Conservation (phyloP, 2,113 vertebrate species). For the Mobula hypostoma region DNA sequence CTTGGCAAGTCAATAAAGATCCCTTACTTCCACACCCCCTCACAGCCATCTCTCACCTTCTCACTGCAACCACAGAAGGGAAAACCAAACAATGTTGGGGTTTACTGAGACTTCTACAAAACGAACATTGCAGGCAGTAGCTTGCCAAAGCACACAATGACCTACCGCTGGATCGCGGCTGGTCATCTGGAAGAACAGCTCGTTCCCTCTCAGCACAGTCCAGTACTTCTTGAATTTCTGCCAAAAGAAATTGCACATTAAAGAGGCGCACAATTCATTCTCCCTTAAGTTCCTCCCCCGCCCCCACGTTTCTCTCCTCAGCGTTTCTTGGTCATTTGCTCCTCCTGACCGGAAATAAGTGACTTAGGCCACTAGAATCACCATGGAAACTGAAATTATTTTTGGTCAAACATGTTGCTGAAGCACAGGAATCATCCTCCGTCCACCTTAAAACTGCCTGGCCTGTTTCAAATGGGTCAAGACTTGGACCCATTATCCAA, state of each 20-base stretch:
- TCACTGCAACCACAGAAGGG: background rate
- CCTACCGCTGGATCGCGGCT: slow-evolving; percentile 56
- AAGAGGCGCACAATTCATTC: background rate
- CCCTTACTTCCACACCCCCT: too few species aligned
- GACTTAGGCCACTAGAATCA: background rate
- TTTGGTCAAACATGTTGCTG: background rate
- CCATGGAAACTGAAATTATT: background rate
- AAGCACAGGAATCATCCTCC: background rate
- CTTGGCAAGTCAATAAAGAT: background rate
- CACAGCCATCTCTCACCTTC: background rate
- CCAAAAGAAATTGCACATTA: background rate
- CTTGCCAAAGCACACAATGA: background rate
- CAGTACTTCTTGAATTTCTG: slow-evolving; percentile 65
- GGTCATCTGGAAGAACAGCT: slow-evolving; percentile 62
- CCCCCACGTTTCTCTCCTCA: background rate
- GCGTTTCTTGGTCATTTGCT: background rate
- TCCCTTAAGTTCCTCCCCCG: background rate
- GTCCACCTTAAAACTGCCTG: background rate
- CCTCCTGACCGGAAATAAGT: background rate
- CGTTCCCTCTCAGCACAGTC: slow-evolving; percentile 64
- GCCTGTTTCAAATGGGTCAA: background rate
- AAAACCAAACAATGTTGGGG: background rate
- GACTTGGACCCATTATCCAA: background rate
- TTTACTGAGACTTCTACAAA: background rate
- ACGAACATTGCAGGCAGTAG: background rate